Percentiles rank a stretch among this genome's conserved stretches.
Conservation (phyloP, 2,888 invertebrate genomes). For the Eupeodes luniger region DNA sequence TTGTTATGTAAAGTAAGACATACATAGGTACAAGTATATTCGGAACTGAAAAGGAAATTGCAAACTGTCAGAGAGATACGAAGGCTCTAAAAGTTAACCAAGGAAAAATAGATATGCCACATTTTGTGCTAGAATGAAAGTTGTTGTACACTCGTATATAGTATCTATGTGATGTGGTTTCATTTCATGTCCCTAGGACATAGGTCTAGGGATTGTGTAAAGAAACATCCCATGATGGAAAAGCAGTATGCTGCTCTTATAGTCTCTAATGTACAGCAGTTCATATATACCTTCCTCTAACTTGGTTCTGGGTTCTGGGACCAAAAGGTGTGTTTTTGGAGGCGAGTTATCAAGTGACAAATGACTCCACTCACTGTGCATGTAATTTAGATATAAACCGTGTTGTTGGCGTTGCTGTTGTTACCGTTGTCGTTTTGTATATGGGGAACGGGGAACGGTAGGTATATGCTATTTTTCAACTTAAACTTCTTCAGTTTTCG, state of each 20-base stretch:
- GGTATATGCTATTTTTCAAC: conserved; percentile 77
- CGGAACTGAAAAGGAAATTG: conserved; percentile 75
- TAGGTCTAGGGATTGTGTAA: not conserved
- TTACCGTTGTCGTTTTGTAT: too few relatives aligned
- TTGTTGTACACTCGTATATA: not conserved
- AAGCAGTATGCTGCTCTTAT: not conserved
- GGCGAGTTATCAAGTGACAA: conserved; percentile 75
- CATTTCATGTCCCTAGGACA: conserved; percentile 25
- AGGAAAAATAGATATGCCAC: conserved; percentile 67
- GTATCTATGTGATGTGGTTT: conserved; percentile 41
- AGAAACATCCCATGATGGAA: not conserved
- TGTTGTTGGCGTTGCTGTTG: conserved; percentile 31
- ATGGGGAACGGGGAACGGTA: conserved; percentile 63
- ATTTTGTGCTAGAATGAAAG: conserved; percentile 27
- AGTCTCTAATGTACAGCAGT: not conserved
- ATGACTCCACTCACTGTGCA: conserved; percentile 78
- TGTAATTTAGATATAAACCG: conserved; percentile 78
- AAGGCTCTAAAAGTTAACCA: conserved; percentile 71
- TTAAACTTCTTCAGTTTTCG: conserved; percentile 60
- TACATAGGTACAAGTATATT: not conserved
- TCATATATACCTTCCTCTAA: not conserved
- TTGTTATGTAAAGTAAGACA: not conserved
- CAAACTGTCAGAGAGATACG: conserved; percentile 77
- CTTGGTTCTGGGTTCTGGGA: not conserved
- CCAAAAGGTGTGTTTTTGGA: conserved; percentile 31